A percentile compares a stretch with the other conserved stretches of the same genome.
phyloP scores from a whole-genome alignment of 2,113 vertebrate genomes.

The Nothobranchius kuhntae region DNA sequence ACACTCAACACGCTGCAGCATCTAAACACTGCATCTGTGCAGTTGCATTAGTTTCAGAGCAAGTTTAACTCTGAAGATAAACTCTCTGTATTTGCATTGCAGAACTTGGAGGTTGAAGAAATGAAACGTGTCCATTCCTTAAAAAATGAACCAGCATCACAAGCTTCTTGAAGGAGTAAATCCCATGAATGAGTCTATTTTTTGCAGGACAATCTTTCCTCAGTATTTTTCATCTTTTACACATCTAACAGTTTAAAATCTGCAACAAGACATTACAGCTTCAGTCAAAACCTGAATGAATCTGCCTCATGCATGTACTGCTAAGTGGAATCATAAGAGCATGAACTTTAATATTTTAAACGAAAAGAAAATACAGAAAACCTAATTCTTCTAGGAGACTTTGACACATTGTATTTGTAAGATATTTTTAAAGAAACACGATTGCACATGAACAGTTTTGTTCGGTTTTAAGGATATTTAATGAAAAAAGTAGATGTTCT shows the following conservation, averaged over 20 bases:
- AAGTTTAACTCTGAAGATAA: not conserved
- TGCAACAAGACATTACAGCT: conserved; percentile 25
- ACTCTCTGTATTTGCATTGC: conserved; percentile 47
- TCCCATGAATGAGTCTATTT: conserved; percentile 25
- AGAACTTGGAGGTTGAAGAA: conserved; percentile 37
- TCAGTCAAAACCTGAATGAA: conserved; percentile 4
- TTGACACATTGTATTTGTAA: conserved; percentile 32
- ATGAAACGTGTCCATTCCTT: conserved; percentile 1
- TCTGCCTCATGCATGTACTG: conserved; percentile 48
- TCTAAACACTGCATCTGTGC: not conserved
- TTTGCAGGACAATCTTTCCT: conserved; percentile 58
- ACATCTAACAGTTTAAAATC: conserved; percentile 16
- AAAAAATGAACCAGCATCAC: conserved; percentile 11
- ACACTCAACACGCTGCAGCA: not conserved
- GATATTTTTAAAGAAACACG: conserved; percentile 44
- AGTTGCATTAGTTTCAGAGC: not conserved
- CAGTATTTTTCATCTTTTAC: conserved; percentile 10
- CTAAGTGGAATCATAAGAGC: conserved; percentile 35
- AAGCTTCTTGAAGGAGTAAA: not conserved
- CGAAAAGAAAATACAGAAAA: not conserved
- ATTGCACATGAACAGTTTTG: conserved; percentile 44
- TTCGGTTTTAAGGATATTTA: conserved; percentile 33
- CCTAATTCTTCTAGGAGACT: not conserved
- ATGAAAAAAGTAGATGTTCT: conserved; percentile 18
- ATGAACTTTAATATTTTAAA: conserved; percentile 37